Base-by-base conservation (phyloP, 2,113 vertebrate species). In the Jaculus jaculus region DNA sequence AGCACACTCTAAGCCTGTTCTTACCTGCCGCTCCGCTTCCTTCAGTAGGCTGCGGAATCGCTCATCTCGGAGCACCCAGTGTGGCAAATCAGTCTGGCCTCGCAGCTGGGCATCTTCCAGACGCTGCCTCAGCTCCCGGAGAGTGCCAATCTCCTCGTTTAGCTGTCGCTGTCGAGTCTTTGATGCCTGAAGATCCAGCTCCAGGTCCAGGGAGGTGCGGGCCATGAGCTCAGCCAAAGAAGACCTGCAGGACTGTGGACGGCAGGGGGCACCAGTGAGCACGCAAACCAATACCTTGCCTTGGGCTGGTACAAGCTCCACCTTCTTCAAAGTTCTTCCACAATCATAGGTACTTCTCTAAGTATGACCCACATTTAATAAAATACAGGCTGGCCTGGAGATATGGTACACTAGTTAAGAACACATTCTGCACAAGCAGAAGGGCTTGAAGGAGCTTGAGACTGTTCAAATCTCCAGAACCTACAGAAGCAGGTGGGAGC, bases 121-220 rank as follows among this genome's bases (percentile, higher is more conserved):
- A 9, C 99, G 98, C 95, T 99, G 98, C 96, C 99, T 99, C 95
- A 99, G 97, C 96, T 99, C 99, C 61, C 99, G 98, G 63, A 99
- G 97, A 28, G 98, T 94, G 80, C 97, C 98, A 97, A 99, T 98
- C 98, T 99, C 99, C 97, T 99, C 99, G 8, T 98, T 98, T 97
- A 99, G 98, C 98, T 99, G 99, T 97, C 98, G 98, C 98, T 99
- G 99, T 84, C 99, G 98, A 9, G 99, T 99, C 97, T 99, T 98
- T 91, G 99, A 99, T 37, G 99, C 99, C 99, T 99, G 99, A 98
- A 99, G 99, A 97, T 99, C 99, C 99, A 99, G 99, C 99, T 99
- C 99, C 99, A 99, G 98, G 98, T 99, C 99, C 97, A 99, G 98
- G 73, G 99, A 99, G 28, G 99, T 99, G 89, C 99, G 99, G 21